phyloP scores from a whole-genome alignment of 2,797 vertebrate genomes.

The Atherinosoma microstoma region DNA sequence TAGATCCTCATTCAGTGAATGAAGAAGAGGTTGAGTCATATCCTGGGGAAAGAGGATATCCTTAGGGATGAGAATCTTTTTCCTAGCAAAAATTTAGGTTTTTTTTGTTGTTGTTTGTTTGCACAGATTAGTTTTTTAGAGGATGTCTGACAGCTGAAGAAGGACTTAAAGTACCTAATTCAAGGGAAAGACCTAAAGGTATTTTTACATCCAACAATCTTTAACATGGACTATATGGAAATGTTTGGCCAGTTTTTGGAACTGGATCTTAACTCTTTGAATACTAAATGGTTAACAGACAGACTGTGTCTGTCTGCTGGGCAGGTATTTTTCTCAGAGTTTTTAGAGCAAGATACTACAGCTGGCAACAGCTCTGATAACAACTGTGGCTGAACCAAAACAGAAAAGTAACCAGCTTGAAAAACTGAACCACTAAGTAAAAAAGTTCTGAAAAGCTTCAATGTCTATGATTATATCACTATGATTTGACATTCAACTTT shows the following conservation, averaged over 20 bases:
- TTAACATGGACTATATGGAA: background rate
- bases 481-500: background rate
- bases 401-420: background rate
- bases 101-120: no score
- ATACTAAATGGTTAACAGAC: background rate
- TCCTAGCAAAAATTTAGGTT: no score
- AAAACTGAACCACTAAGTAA: constrained; percentile 4
- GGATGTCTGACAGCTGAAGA: no score
- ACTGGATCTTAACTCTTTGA: background rate
- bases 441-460: background rate
- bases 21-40: no score
- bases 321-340: no score
- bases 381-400: background rate
- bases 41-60: no score
- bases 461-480: background rate
- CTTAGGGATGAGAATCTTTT: no score
- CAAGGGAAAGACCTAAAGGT: background rate
- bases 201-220: background rate
- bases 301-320: background rate
- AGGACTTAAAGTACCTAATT: background rate
- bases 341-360: background rate
- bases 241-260: background rate
- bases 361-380: constrained; percentile 10
- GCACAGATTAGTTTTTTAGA: no score
- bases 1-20: no score